Base-by-base conservation (phyloP, 2,888 invertebrate genomes). In the Trichopoda pennipes region DNA sequence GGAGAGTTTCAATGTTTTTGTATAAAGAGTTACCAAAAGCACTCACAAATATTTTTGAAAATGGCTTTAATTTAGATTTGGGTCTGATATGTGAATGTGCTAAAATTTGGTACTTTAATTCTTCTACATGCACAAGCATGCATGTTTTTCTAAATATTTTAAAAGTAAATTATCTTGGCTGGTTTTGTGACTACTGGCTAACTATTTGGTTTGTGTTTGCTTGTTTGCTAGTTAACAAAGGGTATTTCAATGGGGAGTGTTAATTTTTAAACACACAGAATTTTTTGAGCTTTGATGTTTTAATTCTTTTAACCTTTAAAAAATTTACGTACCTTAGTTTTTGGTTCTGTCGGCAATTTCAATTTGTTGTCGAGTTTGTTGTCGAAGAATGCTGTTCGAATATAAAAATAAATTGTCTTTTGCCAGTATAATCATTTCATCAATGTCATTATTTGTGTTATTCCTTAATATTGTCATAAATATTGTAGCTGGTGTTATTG, bases 391-490 rank as follows among this genome's bases (percentile, higher is more conserved):
- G 32, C 55, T 55, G 10, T 74, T 58, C 17, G 28, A 53, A 53
- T 58, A 23, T 49, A 49, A 55, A 38, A 64, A 42, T 21, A 35
- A 10, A n/a, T n/a, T 63, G 69, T 60, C 38, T 19, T 14, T 42
- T 60, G 38, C 63, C 63, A 73, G 63, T 63, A 63, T 69, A 81
- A 81, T 68, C 63, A 75, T 78, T 68, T 68, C 38, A 61, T 76
- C 64, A 60, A 56, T 81, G 77, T 86, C 77, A 85, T 83, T 77
- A 78, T 60, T 32, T 63, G 83, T 78, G 16, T 49, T 60, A 16
- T 23, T 35, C 21, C 32, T 47, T 47, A 6, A 38, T 53, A 14
- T 53, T 77, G 23, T 51, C 19, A 58, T 58, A 61, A 47, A 21
- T 68, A 21, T 32, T 69, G 38, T 38, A 6, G 68, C 56, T 75